These are phyloP conservation scores for Seriola aureovittata DNA, from an alignment of 2,113 vertebrate species.

Conservation along the genomic window DNA sequence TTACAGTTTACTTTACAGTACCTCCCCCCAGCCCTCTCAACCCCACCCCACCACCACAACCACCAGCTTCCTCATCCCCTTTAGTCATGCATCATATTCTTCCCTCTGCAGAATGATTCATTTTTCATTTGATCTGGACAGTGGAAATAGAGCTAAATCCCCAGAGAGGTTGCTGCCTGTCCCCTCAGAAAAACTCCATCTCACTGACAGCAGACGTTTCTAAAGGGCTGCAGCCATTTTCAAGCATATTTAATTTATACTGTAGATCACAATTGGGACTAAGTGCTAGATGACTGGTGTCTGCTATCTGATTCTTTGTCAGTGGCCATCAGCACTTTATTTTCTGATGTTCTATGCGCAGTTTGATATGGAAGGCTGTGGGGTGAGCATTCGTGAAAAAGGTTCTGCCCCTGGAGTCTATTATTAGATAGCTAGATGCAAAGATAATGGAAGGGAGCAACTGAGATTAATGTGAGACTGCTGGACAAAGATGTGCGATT, in stretches of 20 bases:
- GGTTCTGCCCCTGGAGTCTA: constrained; percentile 26
- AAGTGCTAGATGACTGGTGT: constrained; percentile 59
- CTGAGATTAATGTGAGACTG: constrained; percentile 41
- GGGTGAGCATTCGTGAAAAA: constrained; percentile 13
- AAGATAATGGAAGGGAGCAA: constrained; percentile 54
- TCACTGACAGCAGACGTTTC: not conserved
- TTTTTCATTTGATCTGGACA: constrained; percentile 75
- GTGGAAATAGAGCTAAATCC: constrained; percentile 56
- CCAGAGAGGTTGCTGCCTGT: constrained; percentile 50
- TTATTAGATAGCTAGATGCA: constrained; percentile 50
- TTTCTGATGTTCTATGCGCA: constrained; percentile 21
- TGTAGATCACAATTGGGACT: constrained; percentile 40
- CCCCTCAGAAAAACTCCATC: constrained; percentile 48
- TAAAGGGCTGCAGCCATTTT: constrained; percentile 37
- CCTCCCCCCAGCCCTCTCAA: constrained; percentile 36
- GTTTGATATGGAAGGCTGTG: constrained; percentile 35
- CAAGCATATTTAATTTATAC: constrained; percentile 59
- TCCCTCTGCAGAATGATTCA: constrained; percentile 54
- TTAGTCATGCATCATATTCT: constrained; percentile 64
- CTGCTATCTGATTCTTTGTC: constrained; percentile 40
- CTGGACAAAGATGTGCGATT: constrained; percentile 13
- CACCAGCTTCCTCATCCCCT: constrained; percentile 55
- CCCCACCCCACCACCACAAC: not conserved
- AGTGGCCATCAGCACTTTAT: constrained; percentile 49
- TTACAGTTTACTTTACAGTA: constrained; percentile 40